These are phyloP conservation scores for Fopius arisanus DNA, from an alignment of 1,140 invertebrate genomes.

Conservation along the genomic window DNA sequence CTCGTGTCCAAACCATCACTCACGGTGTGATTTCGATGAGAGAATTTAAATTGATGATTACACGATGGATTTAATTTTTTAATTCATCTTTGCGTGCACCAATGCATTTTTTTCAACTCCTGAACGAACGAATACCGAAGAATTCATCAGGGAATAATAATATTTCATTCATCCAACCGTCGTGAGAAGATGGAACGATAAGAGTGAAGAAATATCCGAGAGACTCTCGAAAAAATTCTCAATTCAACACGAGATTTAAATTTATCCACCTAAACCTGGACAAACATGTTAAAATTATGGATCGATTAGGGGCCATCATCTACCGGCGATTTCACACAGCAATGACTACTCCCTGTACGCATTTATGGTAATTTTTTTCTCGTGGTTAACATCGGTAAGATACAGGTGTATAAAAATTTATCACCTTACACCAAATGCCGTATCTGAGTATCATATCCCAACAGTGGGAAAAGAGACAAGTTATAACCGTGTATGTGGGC, in stretches of 20 bases:
- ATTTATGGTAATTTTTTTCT: constrained; percentile 42
- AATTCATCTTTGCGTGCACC: no score
- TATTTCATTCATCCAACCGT: not conserved
- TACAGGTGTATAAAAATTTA: constrained; percentile 43
- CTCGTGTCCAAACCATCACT: no score
- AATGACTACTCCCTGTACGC: constrained; percentile 10
- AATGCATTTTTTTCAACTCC: no score
- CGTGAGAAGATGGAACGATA: constrained; percentile 1
- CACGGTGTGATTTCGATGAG: no score
- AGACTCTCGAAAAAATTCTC: not conserved
- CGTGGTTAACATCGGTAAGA: constrained; percentile 17
- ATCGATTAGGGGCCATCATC: not conserved
- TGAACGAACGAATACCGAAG: no score
- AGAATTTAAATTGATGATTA: no score
- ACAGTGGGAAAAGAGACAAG: constrained; percentile 19
- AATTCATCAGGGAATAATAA: not conserved
- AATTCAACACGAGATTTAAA: not conserved
- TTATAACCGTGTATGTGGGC: constrained; percentile 27
- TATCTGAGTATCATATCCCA: not conserved
- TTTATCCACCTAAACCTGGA: not conserved
- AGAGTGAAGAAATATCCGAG: not conserved
- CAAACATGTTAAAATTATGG: constrained; percentile 2
- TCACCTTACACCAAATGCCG: constrained; percentile 22
- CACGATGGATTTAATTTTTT: no score
- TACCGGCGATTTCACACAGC: not conserved